These are phyloP conservation scores for Leucosticte australis DNA, from an alignment of 2,113 vertebrate species.

Conservation along the genomic window DNA sequence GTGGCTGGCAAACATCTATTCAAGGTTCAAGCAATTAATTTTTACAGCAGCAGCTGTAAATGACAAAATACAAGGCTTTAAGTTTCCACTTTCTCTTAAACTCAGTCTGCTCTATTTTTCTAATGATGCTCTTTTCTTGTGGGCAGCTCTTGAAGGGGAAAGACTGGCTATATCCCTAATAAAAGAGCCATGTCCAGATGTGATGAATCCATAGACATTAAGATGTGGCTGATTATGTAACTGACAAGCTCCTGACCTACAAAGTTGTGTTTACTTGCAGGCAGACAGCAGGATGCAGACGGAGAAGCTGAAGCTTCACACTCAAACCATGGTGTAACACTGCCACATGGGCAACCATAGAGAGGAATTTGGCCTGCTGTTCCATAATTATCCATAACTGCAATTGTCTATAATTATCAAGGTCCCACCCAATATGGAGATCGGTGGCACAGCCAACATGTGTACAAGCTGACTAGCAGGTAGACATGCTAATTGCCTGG, in stretches of 20 bases:
- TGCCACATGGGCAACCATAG: neutral
- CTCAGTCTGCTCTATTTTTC: neutral
- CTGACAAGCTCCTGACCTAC: neutral
- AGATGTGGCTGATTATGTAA: neutral
- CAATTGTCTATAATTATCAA: neutral
- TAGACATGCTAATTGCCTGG: neutral
- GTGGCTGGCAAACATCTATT: neutral
- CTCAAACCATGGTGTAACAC: neutral
- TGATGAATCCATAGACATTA: neutral
- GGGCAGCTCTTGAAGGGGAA: neutral
- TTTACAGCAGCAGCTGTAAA: neutral
- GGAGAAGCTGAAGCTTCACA: neutral
- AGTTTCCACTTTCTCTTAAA: neutral
- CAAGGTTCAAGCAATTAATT: neutral
- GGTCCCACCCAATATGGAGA: neutral
- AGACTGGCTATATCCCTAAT: neutral
- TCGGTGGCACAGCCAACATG: neutral
- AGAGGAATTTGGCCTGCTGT: neutral
- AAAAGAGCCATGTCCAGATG: neutral
- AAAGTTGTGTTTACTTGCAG: neutral
- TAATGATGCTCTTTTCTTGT: neutral
- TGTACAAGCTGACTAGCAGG: neutral
- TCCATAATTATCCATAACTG: slow-evolving; percentile 8
- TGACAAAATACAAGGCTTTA: neutral
- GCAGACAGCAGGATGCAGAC: neutral